A percentile compares a stretch with the other conserved stretches of the same genome.
Evolutionary conservation across 2,797 vertebrate genomes (phyloP).

Genomic region (Selene dorsalis): DNA sequence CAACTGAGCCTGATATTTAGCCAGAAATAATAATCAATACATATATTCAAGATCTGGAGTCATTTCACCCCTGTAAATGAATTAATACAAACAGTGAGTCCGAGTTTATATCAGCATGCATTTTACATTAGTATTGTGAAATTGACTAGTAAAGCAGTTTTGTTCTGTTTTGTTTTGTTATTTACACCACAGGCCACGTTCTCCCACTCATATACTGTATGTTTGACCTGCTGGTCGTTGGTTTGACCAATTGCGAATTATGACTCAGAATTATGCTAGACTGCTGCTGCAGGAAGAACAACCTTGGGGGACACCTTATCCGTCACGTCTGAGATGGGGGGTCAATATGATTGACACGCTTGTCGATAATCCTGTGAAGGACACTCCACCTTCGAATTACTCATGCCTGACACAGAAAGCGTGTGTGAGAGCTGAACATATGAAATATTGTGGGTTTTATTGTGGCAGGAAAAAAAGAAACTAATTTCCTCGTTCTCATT

Average conservation of each 20-base stretch:
- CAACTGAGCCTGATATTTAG: too few relatives aligned
- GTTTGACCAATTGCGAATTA: conserved; percentile 20
- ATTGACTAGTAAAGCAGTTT: too few relatives aligned
- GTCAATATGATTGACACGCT: conserved; percentile 40
- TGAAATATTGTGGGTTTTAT: conserved; percentile 11
- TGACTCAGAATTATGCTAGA: conserved; percentile 38
- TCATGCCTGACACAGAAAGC: not conserved
- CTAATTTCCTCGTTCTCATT: conserved; percentile 5
- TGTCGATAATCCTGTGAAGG: conserved; percentile 27
- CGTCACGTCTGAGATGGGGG: conserved; percentile 18
- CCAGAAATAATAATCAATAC: too few relatives aligned
- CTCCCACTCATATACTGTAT: conserved; percentile 20
- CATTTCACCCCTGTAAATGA: too few relatives aligned
- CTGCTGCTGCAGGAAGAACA: conserved; percentile 24
- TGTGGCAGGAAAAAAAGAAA: not conserved
- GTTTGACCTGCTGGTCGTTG: conserved; percentile 24
- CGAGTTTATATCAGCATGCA: too few relatives aligned
- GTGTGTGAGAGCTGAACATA: not conserved
- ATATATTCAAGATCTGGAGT: too few relatives aligned
- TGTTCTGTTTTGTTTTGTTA: too few relatives aligned
- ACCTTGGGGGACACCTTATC: conserved; percentile 23
- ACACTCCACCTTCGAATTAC: conserved; percentile 43
- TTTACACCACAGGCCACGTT: too few relatives aligned
- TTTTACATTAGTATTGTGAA: too few relatives aligned
- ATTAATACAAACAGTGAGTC: too few relatives aligned